These are phyloP conservation scores for Scaptomyza tumidula DNA, from an alignment of 2,888 invertebrate species.

Conservation along the genomic window DNA sequence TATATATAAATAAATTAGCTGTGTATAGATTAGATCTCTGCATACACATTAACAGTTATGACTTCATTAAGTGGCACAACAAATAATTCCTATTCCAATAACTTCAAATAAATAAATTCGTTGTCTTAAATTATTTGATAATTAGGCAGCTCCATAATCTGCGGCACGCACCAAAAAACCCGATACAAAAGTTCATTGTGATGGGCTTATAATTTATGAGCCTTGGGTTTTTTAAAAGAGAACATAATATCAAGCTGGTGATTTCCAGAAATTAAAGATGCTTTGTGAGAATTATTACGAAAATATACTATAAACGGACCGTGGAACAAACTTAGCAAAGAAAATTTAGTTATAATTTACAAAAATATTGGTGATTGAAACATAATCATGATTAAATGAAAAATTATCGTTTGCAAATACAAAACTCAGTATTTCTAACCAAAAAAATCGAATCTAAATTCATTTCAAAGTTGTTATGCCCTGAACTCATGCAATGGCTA, in stretches of 20 bases:
- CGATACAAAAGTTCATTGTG: slow-evolving; percentile 50
- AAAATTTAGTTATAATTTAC: background rate
- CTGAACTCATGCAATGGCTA: no score
- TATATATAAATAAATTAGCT: slow-evolving; percentile 60
- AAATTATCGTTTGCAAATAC: no score
- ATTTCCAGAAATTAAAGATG: slow-evolving; percentile 11
- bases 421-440: no score
- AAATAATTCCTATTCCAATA: slow-evolving; percentile 24
- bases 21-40: slow-evolving; percentile 52
- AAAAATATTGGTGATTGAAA: background rate
- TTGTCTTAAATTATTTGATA: slow-evolving; percentile 57
- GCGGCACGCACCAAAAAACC: slow-evolving; percentile 32
- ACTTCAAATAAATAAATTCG: slow-evolving; percentile 53
- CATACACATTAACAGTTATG: slow-evolving; percentile 58
- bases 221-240: slow-evolving; percentile 4
- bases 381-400: no score
- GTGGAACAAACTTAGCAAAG: slow-evolving; percentile 13
- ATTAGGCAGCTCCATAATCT: slow-evolving; percentile 63
- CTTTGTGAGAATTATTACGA: background rate
- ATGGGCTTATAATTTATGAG: slow-evolving; percentile 64
- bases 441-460: no score
- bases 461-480: no score
- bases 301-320: background rate
- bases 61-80: slow-evolving; percentile 57
- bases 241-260: slow-evolving; percentile 12